Evolutionary conservation across 2,797 vertebrate genomes (phyloP).

Genomic region (Coreius guichenoti): DNA sequence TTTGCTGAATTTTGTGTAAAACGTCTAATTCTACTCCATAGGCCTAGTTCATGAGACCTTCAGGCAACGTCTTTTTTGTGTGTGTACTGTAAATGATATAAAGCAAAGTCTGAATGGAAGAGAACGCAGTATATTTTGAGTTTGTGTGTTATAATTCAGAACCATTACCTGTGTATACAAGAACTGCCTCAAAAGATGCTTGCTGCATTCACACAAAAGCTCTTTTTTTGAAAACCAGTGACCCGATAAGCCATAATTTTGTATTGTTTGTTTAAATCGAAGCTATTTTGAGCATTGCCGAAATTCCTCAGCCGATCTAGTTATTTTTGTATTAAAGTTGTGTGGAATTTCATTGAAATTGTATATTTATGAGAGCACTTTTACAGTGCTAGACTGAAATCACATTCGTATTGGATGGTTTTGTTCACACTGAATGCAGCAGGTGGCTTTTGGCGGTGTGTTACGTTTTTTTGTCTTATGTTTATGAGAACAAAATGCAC

Average conservation of each 20-base stretch:
- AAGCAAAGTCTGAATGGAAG: constrained; percentile 18
- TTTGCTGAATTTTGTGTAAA: constrained; percentile 23
- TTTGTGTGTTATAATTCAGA: constrained; percentile 16
- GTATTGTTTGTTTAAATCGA: constrained; percentile 40
- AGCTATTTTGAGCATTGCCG: constrained; percentile 27
- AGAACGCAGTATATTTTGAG: constrained; percentile 23
- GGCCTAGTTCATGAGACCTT: constrained; percentile 9
- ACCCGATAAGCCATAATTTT: constrained; percentile 54
- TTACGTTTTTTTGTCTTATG: constrained; percentile 22
- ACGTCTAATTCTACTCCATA: constrained; percentile 12
- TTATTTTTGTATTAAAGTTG: constrained; percentile 38
- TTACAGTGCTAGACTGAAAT: constrained; percentile 19
- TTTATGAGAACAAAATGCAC: constrained; percentile 55
- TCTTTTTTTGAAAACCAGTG: constrained; percentile 25
- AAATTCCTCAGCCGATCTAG: constrained; percentile 6
- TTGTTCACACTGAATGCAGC: constrained; percentile 51
- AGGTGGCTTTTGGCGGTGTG: constrained; percentile 56
- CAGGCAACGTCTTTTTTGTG: background rate
- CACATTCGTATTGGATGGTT: constrained; percentile 54
- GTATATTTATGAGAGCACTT: constrained; percentile 39
- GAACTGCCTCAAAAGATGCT: constrained; percentile 52
- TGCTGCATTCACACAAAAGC: constrained; percentile 56
- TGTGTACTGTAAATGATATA: constrained; percentile 2
- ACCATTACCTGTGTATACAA: constrained; percentile 20
- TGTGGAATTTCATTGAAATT: constrained; percentile 19